phyloP scores from a whole-genome alignment of 35 echinoderm and acorn worm genomes.

The Heliocidaris erythrogramma region DNA sequence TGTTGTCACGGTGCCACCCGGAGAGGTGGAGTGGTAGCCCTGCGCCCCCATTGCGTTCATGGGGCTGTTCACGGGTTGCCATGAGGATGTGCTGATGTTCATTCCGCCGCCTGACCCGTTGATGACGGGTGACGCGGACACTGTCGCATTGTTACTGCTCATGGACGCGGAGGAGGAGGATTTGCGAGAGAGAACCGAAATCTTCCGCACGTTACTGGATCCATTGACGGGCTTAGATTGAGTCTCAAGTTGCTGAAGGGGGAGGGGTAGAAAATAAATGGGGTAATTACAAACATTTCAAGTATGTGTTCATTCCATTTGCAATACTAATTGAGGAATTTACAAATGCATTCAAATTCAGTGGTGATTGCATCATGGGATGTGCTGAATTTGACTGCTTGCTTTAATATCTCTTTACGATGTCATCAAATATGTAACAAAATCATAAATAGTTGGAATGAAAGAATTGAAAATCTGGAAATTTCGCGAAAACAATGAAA shows the following conservation, averaged over 20 bases:
- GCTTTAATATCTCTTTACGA: too few species aligned
- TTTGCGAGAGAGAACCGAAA: constrained; percentile 38
- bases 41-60: background rate
- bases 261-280: background rate
- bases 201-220: constrained; percentile 54
- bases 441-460: too few species aligned
- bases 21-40: background rate
- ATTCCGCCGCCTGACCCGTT: constrained; percentile 25
- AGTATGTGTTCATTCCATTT: too few species aligned
- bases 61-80: constrained; percentile 39
- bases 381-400: too few species aligned
- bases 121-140: background rate
- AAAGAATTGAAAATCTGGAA: too few species aligned
- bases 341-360: too few species aligned
- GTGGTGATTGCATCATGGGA: too few species aligned
- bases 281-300: background rate
- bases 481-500: too few species aligned
- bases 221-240: constrained; percentile 22
- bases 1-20: background rate
- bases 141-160: background rate
- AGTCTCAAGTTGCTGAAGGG: constrained; percentile 23
- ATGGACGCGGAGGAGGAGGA: background rate
- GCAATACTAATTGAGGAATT: too few species aligned
- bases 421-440: too few species aligned
- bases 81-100: background rate